Evolutionary conservation across 53 echinoderm and acorn worm species (phyloP), one percentile per base, ranked within the genome.

Genomic region (Mesocentrotus franciscanus): DNA sequence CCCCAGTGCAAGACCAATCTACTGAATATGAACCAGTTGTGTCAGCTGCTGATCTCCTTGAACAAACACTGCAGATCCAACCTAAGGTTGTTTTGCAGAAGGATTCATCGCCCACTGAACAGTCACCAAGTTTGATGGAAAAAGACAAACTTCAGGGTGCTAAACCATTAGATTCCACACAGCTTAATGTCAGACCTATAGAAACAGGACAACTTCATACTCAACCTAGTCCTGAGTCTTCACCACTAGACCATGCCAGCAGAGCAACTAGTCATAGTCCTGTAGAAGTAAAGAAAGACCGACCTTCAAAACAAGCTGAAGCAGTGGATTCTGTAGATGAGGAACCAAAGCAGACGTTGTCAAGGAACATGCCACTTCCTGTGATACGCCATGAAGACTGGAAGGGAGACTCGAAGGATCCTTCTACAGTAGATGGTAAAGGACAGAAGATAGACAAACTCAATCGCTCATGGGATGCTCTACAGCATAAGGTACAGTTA

Each of bases 361-460:
- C 94, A 32, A 84, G 84, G 30, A 61, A 94, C 35, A 60, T 94
- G 85, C 22, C 85, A 59, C 61, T 94, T 22, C 94, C 85, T 26
- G 33, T 94, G 0, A 33, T 57, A 57, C 10, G 61, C 39, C 39
- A 27, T 58, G 68, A 30, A 35, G 92, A 79, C 72, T 24, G n/a
- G 42, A 92, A 22, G 72, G 49, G n/a, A 75, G 57, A 39, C 4
- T 17, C 12, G 32, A 42, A 90, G 17, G 90, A 59, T 76, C 42
- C 96, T 62, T 29, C 87, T 71, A 26, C 83, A 93, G 20, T 85
- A 76, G 66, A 76, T 61, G 79, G 92, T 24, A 93, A 87, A 56
- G 95, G 56, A 85, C 78, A 92, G 93, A 96, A 96, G 95, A 96
- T 98, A 85, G 98, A 97, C 71, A 95, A 98, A 90, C 97, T 98